Evolutionary conservation across 2,888 invertebrate genomes (phyloP), one percentile per base, ranked within the genome.

Genomic region (Heterodera filipjevi): DNA sequence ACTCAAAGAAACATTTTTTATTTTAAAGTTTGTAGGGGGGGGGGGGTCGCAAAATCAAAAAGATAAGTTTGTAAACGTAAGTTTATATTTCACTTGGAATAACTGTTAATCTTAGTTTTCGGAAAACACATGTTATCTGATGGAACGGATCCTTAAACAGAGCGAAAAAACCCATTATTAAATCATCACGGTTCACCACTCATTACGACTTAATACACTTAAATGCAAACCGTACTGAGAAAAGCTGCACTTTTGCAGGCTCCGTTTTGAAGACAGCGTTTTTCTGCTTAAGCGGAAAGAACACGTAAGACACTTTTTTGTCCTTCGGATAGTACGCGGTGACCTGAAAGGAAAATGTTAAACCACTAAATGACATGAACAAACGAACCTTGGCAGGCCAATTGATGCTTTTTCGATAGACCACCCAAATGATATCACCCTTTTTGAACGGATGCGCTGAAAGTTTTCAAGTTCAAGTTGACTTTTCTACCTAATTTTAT

Each of bases 371-470:
- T n/a, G 22, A n/a, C 14, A 77, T 59, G 2, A 53, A 32, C 35
- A 49, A 76, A 64, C 35, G 53, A 39, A 86, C 85, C 66, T 83
- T 75, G 30, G 86, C 84, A 19, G 87, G 87, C 86, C 86, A 87
- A 53, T 81, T 33, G 14, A 83, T 83, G 46, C 79, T 78, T 59
- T 78, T 79, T 46, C 86, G 81, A 76, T 84, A 87, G 5, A 84
- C 84, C 10, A 84, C 86, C 86, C 85, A 87, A 32, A 86, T 77
- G 16, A 87, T 81, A 66, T 86, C 86, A 35, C 84, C 86, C 75
- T 81, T 82, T 39, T 79, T 71, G 32, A 82, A 72, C n/a, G 44
- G 27, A 30, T 79, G 16, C 32, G 66, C 81, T 83, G 74, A 66
- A 81, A 84, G 74, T 6, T 39, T 39, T 49, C n/a, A 78, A 66